Base-by-base conservation (phyloP, 2,888 invertebrate species). In the Orthonychiurus folsomi region DNA sequence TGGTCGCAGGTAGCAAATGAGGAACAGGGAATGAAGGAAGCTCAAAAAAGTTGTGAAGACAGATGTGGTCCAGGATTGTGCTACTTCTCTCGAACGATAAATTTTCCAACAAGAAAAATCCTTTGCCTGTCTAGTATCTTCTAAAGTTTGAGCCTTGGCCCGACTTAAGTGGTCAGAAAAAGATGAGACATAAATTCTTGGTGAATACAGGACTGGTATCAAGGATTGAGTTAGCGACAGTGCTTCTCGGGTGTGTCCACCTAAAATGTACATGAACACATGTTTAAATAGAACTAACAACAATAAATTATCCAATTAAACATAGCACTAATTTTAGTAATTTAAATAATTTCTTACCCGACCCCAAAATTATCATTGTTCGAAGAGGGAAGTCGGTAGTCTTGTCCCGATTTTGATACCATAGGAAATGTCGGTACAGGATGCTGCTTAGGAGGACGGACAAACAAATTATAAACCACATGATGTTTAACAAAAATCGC, bases 161-260 rank as follows among this genome's bases (percentile, higher is more conserved):
- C 82, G 80, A 76, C 93, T 94, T 59, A 86, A 86, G 15, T 75
- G 76, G 77, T 96, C 96, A 62, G 84, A 86, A 58, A 83, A 81
- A 2, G 94, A 90, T 67, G 89, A 78, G 55, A 94, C 78, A 75
- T 93, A 94, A 62, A 85, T 78, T 60, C 92, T 80, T 0, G 92
- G 91, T 0, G 78, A 77, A 75, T 89, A 93, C 73, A 81, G 82
- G 1, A 77, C 74, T n/a, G 77, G 75, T 72, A 85, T 80, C 54
- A 95, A 75, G 27, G 81, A 80, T 69, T 82, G 79, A 3, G 88
- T 76, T 52, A 96, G 80, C 66, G 85, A 81, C 58, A 95, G 76
- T 82, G 99, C 87, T 81, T 99, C 97, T n/a, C 88, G 86, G 0
- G 97, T 97, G 76, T 99, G 97, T 0, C 93, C 93, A 62, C 93